Base-by-base conservation (phyloP, 2,888 invertebrate genomes). In the Heterodera filipjevi region DNA sequence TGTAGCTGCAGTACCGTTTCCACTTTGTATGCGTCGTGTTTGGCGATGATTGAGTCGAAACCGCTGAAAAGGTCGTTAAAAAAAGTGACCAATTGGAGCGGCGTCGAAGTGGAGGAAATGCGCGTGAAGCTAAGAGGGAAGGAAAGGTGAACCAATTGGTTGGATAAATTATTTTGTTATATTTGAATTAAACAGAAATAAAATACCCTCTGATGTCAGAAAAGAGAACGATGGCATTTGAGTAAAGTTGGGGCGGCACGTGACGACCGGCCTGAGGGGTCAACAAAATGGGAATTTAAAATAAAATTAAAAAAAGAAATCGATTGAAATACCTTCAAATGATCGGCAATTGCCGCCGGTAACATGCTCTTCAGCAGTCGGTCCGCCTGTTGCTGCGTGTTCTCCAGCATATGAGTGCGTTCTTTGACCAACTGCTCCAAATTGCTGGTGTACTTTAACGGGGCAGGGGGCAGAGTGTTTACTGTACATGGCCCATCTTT, bases 21-120 rank as follows among this genome's bases (percentile, higher is more conserved):
- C 44, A 84, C 87, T 81, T 88, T 88, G 80, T 88, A 88, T 0
- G 88, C 88, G 77, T 88, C 88, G 71, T 88, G 87, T 73, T 86
- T 87, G 19, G 88, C 84, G 78, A 88, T 88, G 71, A 88, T 88
- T 0, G 86, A 85, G 79, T 88, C 88, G 77, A 88, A 88, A 10
- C 87, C 87, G 66, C 84, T 85, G 82, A 87, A 87, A 84, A 87
- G 82, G 73, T 87, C 87, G 79, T 87, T 87, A 16, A 87, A 77
- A 81, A 87, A 87, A 12, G 85, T 87, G 53, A 87, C 87, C 59
- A 87, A 83, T 80, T 87, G 87, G 3, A 87, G 79, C 1, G 87
- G 87, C 10, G 87, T 88, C 5, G 87, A 87, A 10, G 87, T 86
- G 19, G 87, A 88, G 8, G 87, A 88, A 35, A 87, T 88, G 19